A percentile compares a stretch with the other conserved stretches of the same genome.
Evolutionary conservation across 2,797 vertebrate genomes (phyloP).

Genomic region (Sarcophilus harrisii): DNA sequence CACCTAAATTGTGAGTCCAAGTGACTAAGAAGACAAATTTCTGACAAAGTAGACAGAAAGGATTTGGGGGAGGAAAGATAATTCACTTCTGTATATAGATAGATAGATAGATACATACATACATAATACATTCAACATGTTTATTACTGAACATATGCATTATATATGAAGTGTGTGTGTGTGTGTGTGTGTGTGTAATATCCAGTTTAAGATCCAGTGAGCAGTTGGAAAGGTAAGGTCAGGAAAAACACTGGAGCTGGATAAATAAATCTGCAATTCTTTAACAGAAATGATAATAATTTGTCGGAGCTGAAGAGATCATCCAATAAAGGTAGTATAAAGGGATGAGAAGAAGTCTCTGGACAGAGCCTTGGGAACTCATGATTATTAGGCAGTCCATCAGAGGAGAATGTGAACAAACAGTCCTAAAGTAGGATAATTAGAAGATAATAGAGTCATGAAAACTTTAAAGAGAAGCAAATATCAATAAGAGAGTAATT

Average conservation of each 20-base stretch:
- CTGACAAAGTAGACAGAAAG: not conserved
- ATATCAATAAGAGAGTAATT: not conserved
- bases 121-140: not conserved
- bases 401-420: not conserved
- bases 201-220: not conserved
- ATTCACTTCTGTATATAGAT: not conserved
- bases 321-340: not conserved
- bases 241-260: not conserved
- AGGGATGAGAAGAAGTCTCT: not conserved
- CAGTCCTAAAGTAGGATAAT: not conserved
- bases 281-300: not conserved
- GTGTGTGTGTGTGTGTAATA: not conserved
- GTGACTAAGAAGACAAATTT: not conserved
- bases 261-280: not conserved
- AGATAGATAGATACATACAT: too few species aligned
- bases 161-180: too few species aligned
- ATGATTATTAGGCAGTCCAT: not conserved
- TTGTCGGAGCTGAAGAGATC: not conserved
- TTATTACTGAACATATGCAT: too few species aligned
- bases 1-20: too few species aligned
- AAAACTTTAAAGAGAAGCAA: not conserved
- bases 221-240: not conserved
- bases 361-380: not conserved
- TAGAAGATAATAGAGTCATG: not conserved
- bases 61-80: not conserved